Conservation (phyloP, 1,140 invertebrate genomes). For the Dendrolimus kikuchii region DNA sequence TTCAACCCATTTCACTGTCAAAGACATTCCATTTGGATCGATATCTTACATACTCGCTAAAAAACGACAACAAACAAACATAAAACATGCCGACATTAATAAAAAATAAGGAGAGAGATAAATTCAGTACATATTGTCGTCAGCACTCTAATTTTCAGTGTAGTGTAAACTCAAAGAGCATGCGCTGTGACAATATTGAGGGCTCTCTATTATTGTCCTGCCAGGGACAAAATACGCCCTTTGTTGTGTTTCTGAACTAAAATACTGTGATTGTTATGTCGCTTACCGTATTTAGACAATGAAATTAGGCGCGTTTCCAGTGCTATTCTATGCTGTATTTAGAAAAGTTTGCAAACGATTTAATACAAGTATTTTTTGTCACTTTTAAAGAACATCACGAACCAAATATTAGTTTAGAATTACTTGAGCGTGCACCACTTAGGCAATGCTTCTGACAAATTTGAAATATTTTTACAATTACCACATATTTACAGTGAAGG, state of each 20-base stretch:
- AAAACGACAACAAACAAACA: slow-evolving; percentile 41
- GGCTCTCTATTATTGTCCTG: slow-evolving; percentile 36
- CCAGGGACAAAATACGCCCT: slow-evolving; percentile 37
- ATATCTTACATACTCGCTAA: slow-evolving; percentile 33
- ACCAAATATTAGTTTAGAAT: too few species aligned
- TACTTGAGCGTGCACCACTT: too few species aligned
- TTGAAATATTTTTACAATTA: too few species aligned
- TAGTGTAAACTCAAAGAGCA: slow-evolving; percentile 65
- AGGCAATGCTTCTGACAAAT: too few species aligned
- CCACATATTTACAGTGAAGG: too few species aligned
- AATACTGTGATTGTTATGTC: slow-evolving; percentile 32
- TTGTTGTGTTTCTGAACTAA: slow-evolving; percentile 35
- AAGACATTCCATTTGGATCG: slow-evolving; percentile 50
- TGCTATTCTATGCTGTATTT: background rate
- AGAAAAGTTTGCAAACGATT: too few species aligned
- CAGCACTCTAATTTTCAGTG: slow-evolving; percentile 64
- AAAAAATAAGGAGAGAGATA: slow-evolving; percentile 46
- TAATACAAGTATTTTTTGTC: too few species aligned
- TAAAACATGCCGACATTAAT: slow-evolving; percentile 44
- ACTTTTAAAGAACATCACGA: too few species aligned
- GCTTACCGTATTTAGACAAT: slow-evolving; percentile 45
- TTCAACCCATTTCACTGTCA: slow-evolving; percentile 66
- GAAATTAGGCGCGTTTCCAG: slow-evolving; percentile 8
- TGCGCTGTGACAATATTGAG: slow-evolving; percentile 48
- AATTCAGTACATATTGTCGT: slow-evolving; percentile 53